phyloP scores from a whole-genome alignment of 2,113 vertebrate species.

The Micromys minutus region DNA sequence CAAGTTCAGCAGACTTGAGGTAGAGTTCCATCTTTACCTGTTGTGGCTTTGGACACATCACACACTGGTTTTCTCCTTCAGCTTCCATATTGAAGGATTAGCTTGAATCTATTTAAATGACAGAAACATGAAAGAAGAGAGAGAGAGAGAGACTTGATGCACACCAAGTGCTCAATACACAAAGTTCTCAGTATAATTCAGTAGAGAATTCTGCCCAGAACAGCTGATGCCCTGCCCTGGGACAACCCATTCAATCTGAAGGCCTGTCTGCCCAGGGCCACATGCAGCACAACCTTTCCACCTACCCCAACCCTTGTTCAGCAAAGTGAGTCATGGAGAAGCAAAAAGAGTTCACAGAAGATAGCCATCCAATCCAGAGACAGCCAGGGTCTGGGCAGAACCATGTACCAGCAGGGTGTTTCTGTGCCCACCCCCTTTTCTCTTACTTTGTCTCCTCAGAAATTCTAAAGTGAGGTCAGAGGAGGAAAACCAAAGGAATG shows the following conservation, averaged over 20 bases:
- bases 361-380: background rate
- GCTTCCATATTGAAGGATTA: background rate
- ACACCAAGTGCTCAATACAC: background rate
- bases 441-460: background rate
- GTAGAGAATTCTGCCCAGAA: background rate
- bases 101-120: conserved; percentile 2
- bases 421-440: background rate
- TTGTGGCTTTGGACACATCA: background rate
- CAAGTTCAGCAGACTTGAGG: background rate
- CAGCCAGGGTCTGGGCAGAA: background rate
- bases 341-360: background rate
- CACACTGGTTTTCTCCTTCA: conserved; percentile 31
- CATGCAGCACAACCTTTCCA: background rate
- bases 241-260: background rate
- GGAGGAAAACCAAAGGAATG: background rate
- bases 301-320: background rate
- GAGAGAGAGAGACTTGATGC: background rate
- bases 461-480: background rate
- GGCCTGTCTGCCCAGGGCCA: background rate
- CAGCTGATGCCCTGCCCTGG: background rate
- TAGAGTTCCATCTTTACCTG: background rate
- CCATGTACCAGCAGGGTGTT: background rate
- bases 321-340: background rate
- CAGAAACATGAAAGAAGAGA: background rate
- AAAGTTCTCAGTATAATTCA: background rate